These are phyloP conservation scores for Otus sunia DNA, from an alignment of 2,113 vertebrate genomes.

Conservation along the genomic window DNA sequence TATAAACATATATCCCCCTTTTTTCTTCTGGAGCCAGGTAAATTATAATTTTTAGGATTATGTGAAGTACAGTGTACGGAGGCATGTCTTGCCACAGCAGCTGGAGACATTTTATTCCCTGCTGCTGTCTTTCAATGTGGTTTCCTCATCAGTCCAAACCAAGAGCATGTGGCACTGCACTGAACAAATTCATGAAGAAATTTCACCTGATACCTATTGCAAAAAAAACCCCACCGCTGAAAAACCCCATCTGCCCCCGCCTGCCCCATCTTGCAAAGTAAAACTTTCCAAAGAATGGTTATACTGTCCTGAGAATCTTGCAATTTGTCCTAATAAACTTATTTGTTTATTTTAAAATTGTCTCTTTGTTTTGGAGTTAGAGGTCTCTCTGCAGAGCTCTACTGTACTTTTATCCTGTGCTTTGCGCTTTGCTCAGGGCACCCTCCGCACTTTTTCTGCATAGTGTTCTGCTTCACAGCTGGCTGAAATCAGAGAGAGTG, in stretches of 20 bases:
- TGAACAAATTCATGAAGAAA: neutral
- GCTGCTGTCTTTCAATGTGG: neutral
- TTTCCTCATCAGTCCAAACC: slow-evolving; percentile 26
- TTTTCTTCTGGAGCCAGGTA: neutral
- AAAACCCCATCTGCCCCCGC: neutral
- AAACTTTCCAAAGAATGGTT: neutral
- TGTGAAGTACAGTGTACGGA: neutral
- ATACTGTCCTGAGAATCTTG: neutral
- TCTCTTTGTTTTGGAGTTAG: neutral
- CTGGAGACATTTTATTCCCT: slow-evolving; percentile 7
- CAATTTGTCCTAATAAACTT: neutral
- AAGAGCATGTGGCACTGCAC: neutral
- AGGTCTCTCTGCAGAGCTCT: neutral
- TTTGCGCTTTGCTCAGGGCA: neutral
- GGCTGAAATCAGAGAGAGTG: neutral
- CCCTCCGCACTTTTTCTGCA: neutral
- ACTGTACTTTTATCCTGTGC: neutral
- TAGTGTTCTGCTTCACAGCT: neutral
- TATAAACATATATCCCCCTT: neutral
- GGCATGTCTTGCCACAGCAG: neutral
- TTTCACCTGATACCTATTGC: neutral
- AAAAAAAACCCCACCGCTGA: rapidly evolving
- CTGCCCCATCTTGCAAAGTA: neutral
- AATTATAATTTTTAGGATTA: neutral
- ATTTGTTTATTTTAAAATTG: neutral